phyloP scores from a whole-genome alignment of 35 echinoderm and acorn worm genomes.

The Eucidaris tribuloides region DNA sequence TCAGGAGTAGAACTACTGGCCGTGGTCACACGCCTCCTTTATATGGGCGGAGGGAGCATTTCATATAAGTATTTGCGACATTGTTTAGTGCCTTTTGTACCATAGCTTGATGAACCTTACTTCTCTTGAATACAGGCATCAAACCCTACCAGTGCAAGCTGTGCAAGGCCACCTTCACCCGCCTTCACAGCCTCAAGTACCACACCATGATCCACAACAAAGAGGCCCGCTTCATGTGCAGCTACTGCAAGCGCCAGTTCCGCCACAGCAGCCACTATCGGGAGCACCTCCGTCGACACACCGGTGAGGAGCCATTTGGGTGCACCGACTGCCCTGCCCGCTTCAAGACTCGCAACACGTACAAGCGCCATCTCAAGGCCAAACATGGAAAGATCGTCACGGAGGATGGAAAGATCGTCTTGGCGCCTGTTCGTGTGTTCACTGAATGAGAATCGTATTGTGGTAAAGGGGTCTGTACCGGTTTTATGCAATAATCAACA shows the following conservation, averaged over 20 bases:
- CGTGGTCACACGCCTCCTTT: too few species aligned
- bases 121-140: too few species aligned
- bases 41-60: too few species aligned
- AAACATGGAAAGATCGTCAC: slow-evolving; percentile 83
- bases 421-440: neutral
- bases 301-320: slow-evolving; percentile 93
- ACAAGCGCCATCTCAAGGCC: slow-evolving; percentile 72
- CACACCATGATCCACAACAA: slow-evolving; percentile 99
- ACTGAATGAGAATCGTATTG: neutral
- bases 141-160: slow-evolving; percentile 86
- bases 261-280: slow-evolving; percentile 96
- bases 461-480: too few species aligned
- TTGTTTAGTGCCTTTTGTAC: too few species aligned
- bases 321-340: slow-evolving; percentile 87
- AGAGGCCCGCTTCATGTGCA: slow-evolving; percentile 84
- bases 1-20: too few species aligned
- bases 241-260: slow-evolving; percentile 85
- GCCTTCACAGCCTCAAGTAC: slow-evolving; percentile 97
- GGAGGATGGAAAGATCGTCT: slow-evolving; percentile 36
- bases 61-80: too few species aligned
- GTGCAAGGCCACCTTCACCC: slow-evolving; percentile 92
- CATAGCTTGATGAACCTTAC: too few species aligned
- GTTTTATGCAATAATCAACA: too few species aligned
- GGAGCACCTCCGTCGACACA: slow-evolving; percentile 94
- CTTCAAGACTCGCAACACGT: slow-evolving; percentile 98